Conservation (phyloP, 2,113 vertebrate genomes). For the Gymnarchus niloticus region DNA sequence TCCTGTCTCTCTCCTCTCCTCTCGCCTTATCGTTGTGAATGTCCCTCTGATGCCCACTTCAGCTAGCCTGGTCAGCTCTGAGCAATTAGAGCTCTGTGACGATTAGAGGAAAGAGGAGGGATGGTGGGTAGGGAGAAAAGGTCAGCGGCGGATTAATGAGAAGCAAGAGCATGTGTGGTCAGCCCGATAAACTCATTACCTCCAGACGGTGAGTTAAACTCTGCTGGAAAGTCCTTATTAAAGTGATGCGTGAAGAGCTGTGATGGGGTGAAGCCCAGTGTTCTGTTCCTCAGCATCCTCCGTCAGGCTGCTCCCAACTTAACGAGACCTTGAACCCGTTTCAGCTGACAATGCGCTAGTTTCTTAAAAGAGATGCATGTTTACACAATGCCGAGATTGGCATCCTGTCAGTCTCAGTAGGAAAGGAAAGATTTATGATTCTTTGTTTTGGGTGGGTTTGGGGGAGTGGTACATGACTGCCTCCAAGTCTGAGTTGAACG, state of each 20-base stretch:
- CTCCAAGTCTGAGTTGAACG: not conserved
- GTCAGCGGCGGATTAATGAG: slow-evolving; percentile 33
- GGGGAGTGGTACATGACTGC: slow-evolving; percentile 11
- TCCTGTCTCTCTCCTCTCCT: too few species aligned
- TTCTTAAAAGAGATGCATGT: not conserved
- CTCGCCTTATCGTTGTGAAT: too few species aligned
- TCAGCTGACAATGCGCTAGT: not conserved
- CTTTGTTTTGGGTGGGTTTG: not conserved
- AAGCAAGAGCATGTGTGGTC: slow-evolving; percentile 28
- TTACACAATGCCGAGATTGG: not conserved
- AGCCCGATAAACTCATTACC: slow-evolving; percentile 44
- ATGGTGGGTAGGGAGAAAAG: slow-evolving; percentile 22
- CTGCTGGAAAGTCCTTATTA: slow-evolving; percentile 26
- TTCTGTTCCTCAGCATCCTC: slow-evolving; percentile 1
- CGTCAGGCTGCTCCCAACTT: not conserved
- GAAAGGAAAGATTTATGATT: not conserved
- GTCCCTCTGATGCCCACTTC: not conserved
- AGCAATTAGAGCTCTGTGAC: slow-evolving; percentile 22
- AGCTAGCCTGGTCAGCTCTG: not conserved
- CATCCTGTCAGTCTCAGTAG: not conserved
- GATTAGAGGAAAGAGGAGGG: slow-evolving; percentile 20
- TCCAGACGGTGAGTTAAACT: slow-evolving; percentile 28
- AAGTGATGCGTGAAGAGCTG: slow-evolving; percentile 25
- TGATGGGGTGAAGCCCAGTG: slow-evolving; percentile 11
- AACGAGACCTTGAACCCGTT: not conserved